phyloP scores from a whole-genome alignment of 2,888 invertebrate genomes.

The Scrobipalpa atriplicella region DNA sequence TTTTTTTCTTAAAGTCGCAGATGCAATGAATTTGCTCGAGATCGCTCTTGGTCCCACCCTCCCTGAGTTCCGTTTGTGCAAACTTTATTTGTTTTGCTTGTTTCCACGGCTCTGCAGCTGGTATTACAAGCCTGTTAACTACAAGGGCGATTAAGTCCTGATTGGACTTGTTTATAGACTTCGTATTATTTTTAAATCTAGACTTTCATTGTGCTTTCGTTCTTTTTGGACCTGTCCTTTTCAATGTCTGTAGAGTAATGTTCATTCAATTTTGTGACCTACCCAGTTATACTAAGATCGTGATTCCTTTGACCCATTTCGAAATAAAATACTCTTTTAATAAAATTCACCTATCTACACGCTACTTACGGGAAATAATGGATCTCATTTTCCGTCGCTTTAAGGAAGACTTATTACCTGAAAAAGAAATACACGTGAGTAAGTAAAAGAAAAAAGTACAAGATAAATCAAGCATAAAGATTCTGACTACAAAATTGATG shows the following conservation, averaged over 20 bases:
- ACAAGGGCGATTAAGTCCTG: constrained; percentile 15
- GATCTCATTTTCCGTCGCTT: constrained; percentile 8
- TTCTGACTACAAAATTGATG: neutral
- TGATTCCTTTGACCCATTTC: constrained; percentile 2
- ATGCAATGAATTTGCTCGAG: constrained; percentile 12
- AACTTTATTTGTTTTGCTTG: constrained; percentile 21
- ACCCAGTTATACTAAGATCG: neutral
- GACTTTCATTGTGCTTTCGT: constrained; percentile 2
- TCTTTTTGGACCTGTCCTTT: constrained; percentile 2
- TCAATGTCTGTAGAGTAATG: neutral
- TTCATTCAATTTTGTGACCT: neutral
- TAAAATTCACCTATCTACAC: neutral
- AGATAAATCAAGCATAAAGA: neutral
- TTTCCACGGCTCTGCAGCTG: constrained; percentile 19
- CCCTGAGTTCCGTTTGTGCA: constrained; percentile 14
- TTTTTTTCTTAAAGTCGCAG: neutral
- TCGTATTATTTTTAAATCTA: neutral
- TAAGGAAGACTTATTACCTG: constrained; percentile 49
- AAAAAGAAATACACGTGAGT: constrained; percentile 41
- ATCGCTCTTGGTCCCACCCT: constrained; percentile 1
- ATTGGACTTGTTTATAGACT: constrained; percentile 23
- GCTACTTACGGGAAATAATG: constrained; percentile 9
- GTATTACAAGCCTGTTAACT: constrained; percentile 10
- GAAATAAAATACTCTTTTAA: neutral
- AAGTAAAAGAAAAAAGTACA: neutral